phyloP scores from a whole-genome alignment of 2,888 invertebrate species.

The Brachypalpus laphriformis region DNA sequence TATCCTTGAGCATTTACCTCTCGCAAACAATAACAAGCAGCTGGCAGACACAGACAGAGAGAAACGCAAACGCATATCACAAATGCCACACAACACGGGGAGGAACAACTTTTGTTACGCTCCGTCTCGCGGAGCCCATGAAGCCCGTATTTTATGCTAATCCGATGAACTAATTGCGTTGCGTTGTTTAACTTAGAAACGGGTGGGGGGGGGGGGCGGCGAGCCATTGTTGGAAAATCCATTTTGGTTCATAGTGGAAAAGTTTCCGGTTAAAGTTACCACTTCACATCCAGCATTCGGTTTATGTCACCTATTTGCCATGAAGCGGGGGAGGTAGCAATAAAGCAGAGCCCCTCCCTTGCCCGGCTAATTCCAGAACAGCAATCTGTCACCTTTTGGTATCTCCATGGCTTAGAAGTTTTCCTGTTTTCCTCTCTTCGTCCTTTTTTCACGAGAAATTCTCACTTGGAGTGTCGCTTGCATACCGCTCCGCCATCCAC shows the following conservation, averaged over 20 bases:
- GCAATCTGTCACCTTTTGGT: constrained; percentile 71
- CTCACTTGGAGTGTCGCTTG: constrained; percentile 54
- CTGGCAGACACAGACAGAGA: constrained; percentile 25
- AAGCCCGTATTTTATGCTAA: constrained; percentile 72
- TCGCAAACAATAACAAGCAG: constrained; percentile 53
- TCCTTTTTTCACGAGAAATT: constrained; percentile 9
- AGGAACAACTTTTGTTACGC: constrained; percentile 52
- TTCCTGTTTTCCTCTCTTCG: constrained; percentile 35
- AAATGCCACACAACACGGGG: neutral
- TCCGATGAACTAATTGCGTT: constrained; percentile 70
- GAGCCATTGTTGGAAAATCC: constrained; percentile 23
- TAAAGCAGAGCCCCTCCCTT: neutral
- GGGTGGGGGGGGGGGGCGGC: neutral
- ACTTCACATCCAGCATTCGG: neutral
- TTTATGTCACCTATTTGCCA: constrained; percentile 55
- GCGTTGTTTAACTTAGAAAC: constrained; percentile 65
- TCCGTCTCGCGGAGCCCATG: constrained; percentile 11
- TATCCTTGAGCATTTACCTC: constrained; percentile 47
- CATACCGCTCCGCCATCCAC: constrained; percentile 21
- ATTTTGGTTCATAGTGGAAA: constrained; percentile 67
- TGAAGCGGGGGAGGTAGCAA: neutral
- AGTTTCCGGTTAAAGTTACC: constrained; percentile 63
- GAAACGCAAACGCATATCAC: neutral
- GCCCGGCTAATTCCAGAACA: constrained; percentile 57
- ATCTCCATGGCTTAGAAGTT: constrained; percentile 53